A percentile compares a stretch with the other conserved stretches of the same genome.
Conservation (phyloP, 2,113 vertebrate species). For the Ammodytes marinus region DNA sequence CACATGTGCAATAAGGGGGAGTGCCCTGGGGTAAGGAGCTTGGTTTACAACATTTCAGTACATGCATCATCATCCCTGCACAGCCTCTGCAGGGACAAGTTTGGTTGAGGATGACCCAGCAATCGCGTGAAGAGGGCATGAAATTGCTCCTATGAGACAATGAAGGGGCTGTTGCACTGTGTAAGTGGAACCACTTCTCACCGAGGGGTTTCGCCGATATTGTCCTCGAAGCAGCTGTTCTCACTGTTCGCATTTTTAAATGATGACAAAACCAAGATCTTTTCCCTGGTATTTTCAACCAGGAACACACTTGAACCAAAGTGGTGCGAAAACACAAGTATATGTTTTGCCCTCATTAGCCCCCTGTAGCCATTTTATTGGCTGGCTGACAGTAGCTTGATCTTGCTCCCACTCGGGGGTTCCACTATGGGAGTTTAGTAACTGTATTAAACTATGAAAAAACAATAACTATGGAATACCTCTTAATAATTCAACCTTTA, state of each 20-base stretch:
- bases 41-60: constrained; percentile 50
- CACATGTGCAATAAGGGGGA: constrained; percentile 36
- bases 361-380: constrained; percentile 15
- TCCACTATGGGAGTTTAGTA: constrained; percentile 13
- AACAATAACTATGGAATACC: constrained; percentile 32
- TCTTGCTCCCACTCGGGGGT: neutral
- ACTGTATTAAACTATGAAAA: neutral
- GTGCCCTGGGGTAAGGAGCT: constrained; percentile 43
- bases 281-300: constrained; percentile 20
- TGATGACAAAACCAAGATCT: constrained; percentile 14
- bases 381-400: constrained; percentile 34
- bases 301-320: constrained; percentile 31
- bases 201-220: constrained; percentile 10
- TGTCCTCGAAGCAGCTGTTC: constrained; percentile 25
- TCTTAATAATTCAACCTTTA: constrained; percentile 58
- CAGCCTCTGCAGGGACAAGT: constrained; percentile 47
- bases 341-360: constrained; percentile 44
- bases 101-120: constrained; percentile 68
- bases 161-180: constrained; percentile 53
- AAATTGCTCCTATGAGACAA: constrained; percentile 68
- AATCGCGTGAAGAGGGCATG: constrained; percentile 67
- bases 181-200: constrained; percentile 49
- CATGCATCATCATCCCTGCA: constrained; percentile 56
- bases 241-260: constrained; percentile 3
- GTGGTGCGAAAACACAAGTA: constrained; percentile 1